These are phyloP conservation scores for Montipora efflorescens DNA, from an alignment of 64 coral and sea anemone genomes.

Conservation along the genomic window DNA sequence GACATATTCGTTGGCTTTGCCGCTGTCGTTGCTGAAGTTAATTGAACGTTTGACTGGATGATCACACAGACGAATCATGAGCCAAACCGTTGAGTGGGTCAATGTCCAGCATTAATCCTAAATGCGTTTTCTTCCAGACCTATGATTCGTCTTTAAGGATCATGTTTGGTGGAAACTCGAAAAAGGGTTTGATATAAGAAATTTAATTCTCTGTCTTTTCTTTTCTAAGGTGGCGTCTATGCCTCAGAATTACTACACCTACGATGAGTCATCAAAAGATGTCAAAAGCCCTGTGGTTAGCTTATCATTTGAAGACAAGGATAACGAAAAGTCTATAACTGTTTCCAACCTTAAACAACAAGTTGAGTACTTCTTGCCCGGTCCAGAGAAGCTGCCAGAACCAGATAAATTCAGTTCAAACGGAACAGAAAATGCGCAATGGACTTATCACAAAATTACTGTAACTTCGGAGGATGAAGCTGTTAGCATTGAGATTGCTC, in stretches of 20 bases:
- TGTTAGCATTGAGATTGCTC: slow-evolving; percentile 62
- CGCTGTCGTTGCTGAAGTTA: no score
- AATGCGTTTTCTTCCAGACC: no score
- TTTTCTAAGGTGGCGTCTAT: slow-evolving; percentile 47
- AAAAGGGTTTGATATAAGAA: background rate
- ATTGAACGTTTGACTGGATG: no score
- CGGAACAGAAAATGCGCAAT: slow-evolving; percentile 1
- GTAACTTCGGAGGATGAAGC: slow-evolving; percentile 62
- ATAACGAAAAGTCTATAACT: slow-evolving; percentile 37
- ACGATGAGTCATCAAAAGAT: slow-evolving; percentile 45
- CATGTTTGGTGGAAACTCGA: no score
- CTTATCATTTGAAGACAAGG: slow-evolving; percentile 58
- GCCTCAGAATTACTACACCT: slow-evolving; percentile 67
- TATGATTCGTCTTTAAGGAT: no score
- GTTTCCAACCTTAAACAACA: slow-evolving; percentile 56
- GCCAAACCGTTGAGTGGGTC: no score
- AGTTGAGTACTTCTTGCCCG: slow-evolving; percentile 64
- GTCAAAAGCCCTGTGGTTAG: slow-evolving; percentile 73
- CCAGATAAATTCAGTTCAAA: slow-evolving; percentile 39
- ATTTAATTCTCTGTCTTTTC: background rate
- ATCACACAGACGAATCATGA: no score
- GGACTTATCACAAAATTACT: slow-evolving; percentile 58
- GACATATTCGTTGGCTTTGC: no score
- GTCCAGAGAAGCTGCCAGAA: slow-evolving; percentile 37
- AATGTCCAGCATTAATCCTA: no score